Conservation (phyloP, 2,888 invertebrate genomes). For the Acleris emargana region DNA sequence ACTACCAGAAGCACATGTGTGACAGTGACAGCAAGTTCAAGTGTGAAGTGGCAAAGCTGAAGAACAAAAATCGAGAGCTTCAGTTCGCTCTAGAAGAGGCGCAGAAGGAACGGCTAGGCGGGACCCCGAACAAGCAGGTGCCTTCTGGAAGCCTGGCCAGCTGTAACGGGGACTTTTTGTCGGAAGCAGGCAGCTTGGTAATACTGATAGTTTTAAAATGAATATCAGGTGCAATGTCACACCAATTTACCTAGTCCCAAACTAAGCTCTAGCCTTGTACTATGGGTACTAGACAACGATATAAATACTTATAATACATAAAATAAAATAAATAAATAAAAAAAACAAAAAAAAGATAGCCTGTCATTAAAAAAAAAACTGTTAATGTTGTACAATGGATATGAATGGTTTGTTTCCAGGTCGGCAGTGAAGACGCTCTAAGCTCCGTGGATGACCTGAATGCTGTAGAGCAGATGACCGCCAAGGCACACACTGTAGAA, state of each 20-base stretch:
- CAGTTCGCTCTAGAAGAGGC: constrained; percentile 70
- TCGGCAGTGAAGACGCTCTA: constrained; percentile 86
- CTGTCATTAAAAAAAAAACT: no score
- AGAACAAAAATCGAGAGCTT: constrained; percentile 81
- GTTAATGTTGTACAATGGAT: not conserved
- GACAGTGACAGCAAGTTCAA: constrained; percentile 85
- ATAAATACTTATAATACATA: no score
- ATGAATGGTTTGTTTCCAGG: constrained; percentile 58
- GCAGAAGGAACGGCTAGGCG: constrained; percentile 72
- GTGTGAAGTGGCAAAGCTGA: constrained; percentile 83
- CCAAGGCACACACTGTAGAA: constrained; percentile 72
- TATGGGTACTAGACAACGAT: no score
- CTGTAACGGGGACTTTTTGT: constrained; percentile 79
- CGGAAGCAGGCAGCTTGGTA: constrained; percentile 86
- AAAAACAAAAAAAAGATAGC: no score
- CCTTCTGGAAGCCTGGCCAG: constrained; percentile 74
- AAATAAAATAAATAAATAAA: no score
- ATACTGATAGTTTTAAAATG: constrained; percentile 31
- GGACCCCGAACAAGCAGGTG: constrained; percentile 61
- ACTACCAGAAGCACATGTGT: constrained; percentile 86
- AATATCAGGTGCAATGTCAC: no score
- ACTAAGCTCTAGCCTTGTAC: no score
- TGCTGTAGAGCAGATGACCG: constrained; percentile 72
- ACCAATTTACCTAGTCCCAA: no score
- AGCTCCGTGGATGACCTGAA: constrained; percentile 81